Base-by-base conservation (phyloP, 2,888 invertebrate genomes). In the Scrobipalpa costella region DNA sequence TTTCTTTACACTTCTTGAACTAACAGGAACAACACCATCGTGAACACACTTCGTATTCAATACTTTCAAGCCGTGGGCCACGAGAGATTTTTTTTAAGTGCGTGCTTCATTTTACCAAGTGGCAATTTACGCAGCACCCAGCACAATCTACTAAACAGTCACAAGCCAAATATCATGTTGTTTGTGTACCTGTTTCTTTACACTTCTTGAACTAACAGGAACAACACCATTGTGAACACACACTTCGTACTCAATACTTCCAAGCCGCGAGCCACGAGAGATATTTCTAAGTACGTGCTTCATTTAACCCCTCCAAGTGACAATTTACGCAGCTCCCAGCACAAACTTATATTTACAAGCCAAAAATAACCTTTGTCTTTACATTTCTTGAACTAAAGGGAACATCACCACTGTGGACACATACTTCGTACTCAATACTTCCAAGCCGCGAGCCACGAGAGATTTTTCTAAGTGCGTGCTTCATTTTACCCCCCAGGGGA, bases 111-210 rank as follows among this genome's bases (percentile, higher is more conserved):
- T 73, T 72, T 67, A 63, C 82, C 71, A 70, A 85, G 90, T 84
- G 85, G 90, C 90, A 90, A 90, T 90, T 91, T 90, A 81, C 83
- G 80, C 80, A 75, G 78, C n/a, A n/a, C 73, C 75, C n/a, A n/a
- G n/a, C n/a, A n/a, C n/a, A n/a, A n/a, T n/a, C n/a, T n/a, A n/a
- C n/a, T n/a, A n/a, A n/a, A n/a, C n/a, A n/a, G n/a, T n/a, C n/a
- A n/a, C n/a, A n/a, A n/a, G n/a, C n/a, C n/a, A n/a, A n/a, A n/a
- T n/a, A n/a, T n/a, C n/a, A n/a, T n/a, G n/a, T n/a, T n/a, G n/a
- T n/a, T n/a, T n/a, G n/a, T n/a, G n/a, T n/a, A n/a, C n/a, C n/a
- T n/a, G n/a, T n/a, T n/a, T n/a, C n/a, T n/a, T n/a, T n/a, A n/a
- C n/a, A n/a, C n/a, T n/a, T n/a, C n/a, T n/a, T n/a, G n/a, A n/a